Evolutionary conservation across 2,113 vertebrate genomes (phyloP).

Genomic region (Ptilorrhoa leucosticta): DNA sequence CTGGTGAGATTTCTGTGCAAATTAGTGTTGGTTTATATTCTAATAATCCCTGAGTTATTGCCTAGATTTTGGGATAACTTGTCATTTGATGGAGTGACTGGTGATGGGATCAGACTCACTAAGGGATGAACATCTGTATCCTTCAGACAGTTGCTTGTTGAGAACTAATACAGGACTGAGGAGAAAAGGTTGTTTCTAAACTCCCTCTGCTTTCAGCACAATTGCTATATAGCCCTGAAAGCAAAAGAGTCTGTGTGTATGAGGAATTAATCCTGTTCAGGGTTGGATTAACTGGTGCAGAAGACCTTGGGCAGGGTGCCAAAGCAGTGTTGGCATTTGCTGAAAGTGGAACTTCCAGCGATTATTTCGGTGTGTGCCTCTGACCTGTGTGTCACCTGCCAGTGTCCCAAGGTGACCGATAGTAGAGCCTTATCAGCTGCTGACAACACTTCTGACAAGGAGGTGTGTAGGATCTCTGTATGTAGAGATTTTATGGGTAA

Average conservation of each 20-base stretch:
- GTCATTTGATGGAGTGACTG: not conserved
- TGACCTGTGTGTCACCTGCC: not conserved
- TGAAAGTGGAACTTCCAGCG: slow-evolving; percentile 13
- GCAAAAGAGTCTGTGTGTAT: not conserved
- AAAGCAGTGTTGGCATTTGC: slow-evolving; percentile 29
- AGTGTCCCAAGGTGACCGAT: not conserved
- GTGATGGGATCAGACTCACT: not conserved
- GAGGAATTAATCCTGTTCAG: not conserved
- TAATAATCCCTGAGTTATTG: not conserved
- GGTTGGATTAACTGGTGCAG: slow-evolving; percentile 42
- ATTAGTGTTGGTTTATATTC: not conserved
- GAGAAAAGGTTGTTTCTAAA: not conserved
- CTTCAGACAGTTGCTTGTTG: not conserved
- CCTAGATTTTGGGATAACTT: not conserved
- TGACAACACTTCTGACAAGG: not conserved
- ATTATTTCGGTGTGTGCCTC: not conserved
- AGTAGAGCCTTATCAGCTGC: not conserved
- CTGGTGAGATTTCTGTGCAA: not conserved
- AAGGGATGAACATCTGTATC: not conserved
- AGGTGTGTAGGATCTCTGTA: not conserved
- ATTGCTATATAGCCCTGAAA: not conserved
- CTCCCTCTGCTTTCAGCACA: not conserved
- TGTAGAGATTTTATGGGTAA: not conserved
- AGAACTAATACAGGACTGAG: not conserved
- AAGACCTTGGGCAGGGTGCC: slow-evolving; percentile 34